Evolutionary conservation across 2,797 vertebrate species (phyloP), one percentile per base, ranked within the genome.

Genomic region (Galago senegalensis): DNA sequence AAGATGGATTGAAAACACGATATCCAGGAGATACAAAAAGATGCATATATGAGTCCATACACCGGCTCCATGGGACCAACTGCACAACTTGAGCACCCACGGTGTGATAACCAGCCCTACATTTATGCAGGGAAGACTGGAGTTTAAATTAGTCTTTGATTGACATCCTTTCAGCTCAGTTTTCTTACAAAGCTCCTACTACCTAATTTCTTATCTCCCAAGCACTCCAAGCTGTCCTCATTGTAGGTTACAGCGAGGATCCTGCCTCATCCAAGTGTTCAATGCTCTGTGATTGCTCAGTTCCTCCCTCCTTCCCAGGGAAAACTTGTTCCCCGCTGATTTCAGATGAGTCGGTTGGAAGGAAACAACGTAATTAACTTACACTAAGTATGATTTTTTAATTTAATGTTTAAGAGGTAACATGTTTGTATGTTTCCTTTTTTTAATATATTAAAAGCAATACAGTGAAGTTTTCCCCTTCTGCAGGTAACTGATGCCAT

Each of bases 91-190:
- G 2, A 58, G 53, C 2, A 17, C 23, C 13, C n/a, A 58, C 7
- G n/a, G 76, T 79, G 56, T 53, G 7, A n/a, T 80, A 80, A 14
- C 49, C 16, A 53, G 4, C 76, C 20, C 76, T 67, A 3, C n/a
- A 14, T 79, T n/a, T 80, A 80, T 53, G 7, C 77, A 16, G n/a
- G 53, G n/a, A 58, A 2, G 12, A 27, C 53, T 61, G 1, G 27
- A n/a, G 75, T 87, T 89, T 94, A 87, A 88, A 56, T 63, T 77
- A 86, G 67, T 8, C 17, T 75, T 88, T 83, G 73, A n/a, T 92
- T 83, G 73, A n/a, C 14, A 91, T 81, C 76, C 34, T 86, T 90
- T 76, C 72, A 76, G 31, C 4, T 90, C 27, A 27, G 31, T 65
- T 61, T 87, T 65, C 73, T 88, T 92, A 10, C 69, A 90, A 93